A percentile compares a stretch with the other conserved stretches of the same genome.
Conservation (phyloP, 2,113 vertebrate species). For the Leptocoma aspasia region DNA sequence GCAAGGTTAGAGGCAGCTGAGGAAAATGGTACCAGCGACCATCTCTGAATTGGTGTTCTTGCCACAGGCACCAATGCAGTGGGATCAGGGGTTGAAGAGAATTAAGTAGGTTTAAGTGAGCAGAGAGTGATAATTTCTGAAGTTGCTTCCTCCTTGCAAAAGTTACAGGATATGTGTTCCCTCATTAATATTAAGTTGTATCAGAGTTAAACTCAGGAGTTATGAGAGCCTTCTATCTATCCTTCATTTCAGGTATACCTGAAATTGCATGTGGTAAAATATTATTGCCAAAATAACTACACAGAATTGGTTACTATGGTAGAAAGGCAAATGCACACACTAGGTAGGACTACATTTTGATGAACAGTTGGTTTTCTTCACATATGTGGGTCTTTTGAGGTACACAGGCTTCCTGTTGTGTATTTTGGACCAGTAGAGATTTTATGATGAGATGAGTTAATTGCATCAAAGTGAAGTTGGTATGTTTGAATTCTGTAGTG, state of each 20-base stretch:
- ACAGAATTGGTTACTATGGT: not conserved
- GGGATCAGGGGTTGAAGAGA: not conserved
- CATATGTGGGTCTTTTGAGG: not conserved
- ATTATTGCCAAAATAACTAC: not conserved
- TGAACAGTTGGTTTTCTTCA: not conserved
- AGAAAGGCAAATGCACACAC: not conserved
- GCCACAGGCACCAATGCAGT: not conserved
- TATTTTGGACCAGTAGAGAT: not conserved
- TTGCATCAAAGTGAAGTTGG: not conserved
- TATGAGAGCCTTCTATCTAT: not conserved
- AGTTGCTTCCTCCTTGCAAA: not conserved
- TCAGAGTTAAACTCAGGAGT: not conserved
- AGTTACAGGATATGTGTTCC: not conserved
- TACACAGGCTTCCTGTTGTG: not conserved
- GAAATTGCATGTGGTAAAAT: not conserved
- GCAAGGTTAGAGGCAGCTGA: not conserved
- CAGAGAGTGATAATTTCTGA: not conserved
- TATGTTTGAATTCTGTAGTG: not conserved
- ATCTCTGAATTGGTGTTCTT: not conserved
- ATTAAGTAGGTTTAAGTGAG: not conserved
- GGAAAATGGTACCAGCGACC: fast-evolving
- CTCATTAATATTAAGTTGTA: not conserved
- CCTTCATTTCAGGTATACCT: not conserved
- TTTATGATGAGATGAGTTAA: not conserved
- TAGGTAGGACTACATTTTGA: not conserved